phyloP scores from a whole-genome alignment of 2,888 invertebrate genomes.

The Acrocyrtus sp. region DNA sequence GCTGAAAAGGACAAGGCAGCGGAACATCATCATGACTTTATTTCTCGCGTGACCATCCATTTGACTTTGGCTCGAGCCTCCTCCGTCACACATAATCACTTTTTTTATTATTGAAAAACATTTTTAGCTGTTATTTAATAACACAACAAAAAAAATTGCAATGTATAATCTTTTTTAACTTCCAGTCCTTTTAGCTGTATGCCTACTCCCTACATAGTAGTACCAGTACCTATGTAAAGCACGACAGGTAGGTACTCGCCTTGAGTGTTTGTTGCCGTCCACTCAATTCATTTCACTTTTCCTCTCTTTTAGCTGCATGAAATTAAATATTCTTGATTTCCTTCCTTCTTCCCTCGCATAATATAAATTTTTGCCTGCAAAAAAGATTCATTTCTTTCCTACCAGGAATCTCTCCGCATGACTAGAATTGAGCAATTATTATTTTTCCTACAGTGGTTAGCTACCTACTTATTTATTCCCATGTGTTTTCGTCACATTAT shows the following conservation, averaged over 20 bases:
- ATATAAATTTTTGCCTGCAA: background rate
- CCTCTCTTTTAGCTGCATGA: background rate
- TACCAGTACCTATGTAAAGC: too few relatives aligned
- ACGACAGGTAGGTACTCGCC: too few relatives aligned
- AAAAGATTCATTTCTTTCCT: background rate
- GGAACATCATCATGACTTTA: background rate
- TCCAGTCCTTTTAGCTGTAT: too few relatives aligned
- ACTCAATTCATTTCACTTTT: constrained; percentile 4
- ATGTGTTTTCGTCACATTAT: too few relatives aligned
- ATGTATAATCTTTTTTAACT: too few relatives aligned
- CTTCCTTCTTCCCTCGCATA: constrained; percentile 9
- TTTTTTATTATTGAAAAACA: too few relatives aligned
- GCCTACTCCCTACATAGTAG: too few relatives aligned
- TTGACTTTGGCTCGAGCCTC: constrained; percentile 8
- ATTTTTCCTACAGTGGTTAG: too few relatives aligned
- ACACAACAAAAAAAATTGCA: too few relatives aligned
- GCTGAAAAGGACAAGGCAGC: background rate
- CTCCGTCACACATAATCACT: background rate
- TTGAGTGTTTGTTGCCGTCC: background rate
- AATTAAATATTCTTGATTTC: constrained; percentile 14
- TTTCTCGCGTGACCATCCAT: background rate
- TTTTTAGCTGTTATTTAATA: too few relatives aligned
- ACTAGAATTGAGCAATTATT: constrained; percentile 16
- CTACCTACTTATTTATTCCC: too few relatives aligned
- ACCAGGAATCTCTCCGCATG: too few relatives aligned